phyloP scores from a whole-genome alignment of 2,888 invertebrate genomes.

The Piscicola geometra region DNA sequence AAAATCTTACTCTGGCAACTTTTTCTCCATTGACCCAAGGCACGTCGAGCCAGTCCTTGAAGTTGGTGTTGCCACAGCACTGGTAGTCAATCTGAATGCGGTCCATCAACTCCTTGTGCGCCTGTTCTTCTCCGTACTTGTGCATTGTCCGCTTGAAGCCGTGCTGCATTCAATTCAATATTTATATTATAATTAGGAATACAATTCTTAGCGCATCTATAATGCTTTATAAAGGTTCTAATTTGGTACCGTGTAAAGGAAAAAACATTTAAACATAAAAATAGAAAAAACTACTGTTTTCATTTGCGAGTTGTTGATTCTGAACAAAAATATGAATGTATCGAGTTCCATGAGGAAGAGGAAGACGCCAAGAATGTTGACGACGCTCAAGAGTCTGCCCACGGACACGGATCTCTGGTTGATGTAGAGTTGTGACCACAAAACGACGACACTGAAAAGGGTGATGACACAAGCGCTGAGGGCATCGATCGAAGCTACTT shows the following conservation, averaged over 20 bases:
- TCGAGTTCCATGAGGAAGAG: background rate
- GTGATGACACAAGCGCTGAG: background rate
- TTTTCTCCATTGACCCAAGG: background rate
- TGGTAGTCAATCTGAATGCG: background rate
- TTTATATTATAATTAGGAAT: too few relatives aligned
- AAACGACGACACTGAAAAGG: background rate
- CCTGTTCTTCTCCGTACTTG: slow-evolving; percentile 1
- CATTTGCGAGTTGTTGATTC: background rate
- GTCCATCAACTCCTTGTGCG: slow-evolving; percentile 1
- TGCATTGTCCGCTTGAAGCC: slow-evolving; percentile 4
- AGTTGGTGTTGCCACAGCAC: slow-evolving; percentile 27
- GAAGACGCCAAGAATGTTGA: background rate
- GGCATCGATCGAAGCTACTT: background rate
- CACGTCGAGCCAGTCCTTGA: slow-evolving; percentile 27
- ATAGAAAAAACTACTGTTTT: too few relatives aligned
- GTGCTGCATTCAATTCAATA: background rate
- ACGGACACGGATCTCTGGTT: background rate
- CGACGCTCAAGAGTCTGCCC: background rate
- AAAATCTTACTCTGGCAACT: too few relatives aligned
- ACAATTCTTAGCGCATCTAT: too few relatives aligned
- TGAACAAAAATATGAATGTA: background rate
- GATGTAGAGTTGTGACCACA: slow-evolving; percentile 9
- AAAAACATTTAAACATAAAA: too few relatives aligned
- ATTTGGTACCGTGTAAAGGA: too few relatives aligned
- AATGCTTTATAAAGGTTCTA: too few relatives aligned